Base-by-base conservation (phyloP, 2,888 invertebrate species). In the Ptycholaimellus sp. region DNA sequence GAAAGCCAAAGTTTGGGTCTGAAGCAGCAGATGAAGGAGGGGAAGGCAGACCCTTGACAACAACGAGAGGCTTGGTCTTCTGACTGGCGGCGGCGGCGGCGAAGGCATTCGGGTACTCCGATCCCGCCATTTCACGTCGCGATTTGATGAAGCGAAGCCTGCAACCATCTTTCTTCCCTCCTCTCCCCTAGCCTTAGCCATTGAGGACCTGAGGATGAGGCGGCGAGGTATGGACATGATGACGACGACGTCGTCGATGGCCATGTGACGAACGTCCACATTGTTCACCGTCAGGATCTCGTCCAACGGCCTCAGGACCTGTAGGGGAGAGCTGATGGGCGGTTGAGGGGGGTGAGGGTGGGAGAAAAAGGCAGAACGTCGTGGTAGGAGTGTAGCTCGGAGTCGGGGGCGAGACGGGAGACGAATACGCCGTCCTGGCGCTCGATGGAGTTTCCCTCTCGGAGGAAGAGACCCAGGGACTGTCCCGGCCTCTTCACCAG, bases 401-500 rank as follows among this genome's bases (percentile, higher is more conserved):
- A 50, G 18, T 47, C 87, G 52, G 85, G 69, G 27, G 93, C 93
- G 58, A 83, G 80, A 52, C 79, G 68, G 7, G 93, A 93, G 62
- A 96, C 90, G 67, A 96, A 96, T 42, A 96, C 93, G 32, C 96
- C 96, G 54, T 87, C 85, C 33, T 74, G 73, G 42, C 85, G 71
- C 53, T 83, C 81, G 37, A 78, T 72, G n/a, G 90, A 93, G 56
- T 96, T 90, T n/a, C 93, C 90, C 54, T 96, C 93, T 16, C 57
- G 40, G 16, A 96, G 90, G 62, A 96, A 96, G 42, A 96, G 70
- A 30, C 96, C 96, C 44, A 96, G 68, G 4, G 31, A 36, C 64
- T 96, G 93, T 13, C 93, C 96, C 1, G 96, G 96, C 51, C 90
- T 72, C 64, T 96, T 96, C 47, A 96, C 85, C 56, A 96, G 90